These are phyloP conservation scores for Megaustenia siamemsis DNA, from an alignment of 2,888 invertebrate species.

Conservation along the genomic window DNA sequence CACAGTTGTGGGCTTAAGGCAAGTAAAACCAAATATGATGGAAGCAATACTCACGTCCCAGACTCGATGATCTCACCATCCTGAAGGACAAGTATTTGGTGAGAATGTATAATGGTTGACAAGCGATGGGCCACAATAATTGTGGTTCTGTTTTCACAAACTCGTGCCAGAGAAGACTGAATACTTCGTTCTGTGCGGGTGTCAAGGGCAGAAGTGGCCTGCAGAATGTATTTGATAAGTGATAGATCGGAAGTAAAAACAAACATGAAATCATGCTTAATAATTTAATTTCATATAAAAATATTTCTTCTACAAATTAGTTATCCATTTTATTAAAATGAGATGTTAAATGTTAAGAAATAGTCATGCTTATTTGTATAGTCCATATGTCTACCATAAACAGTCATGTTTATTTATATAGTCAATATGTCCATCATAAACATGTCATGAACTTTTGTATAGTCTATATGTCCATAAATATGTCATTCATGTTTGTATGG, in stretches of 20 bases:
- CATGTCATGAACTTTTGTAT: too few species aligned
- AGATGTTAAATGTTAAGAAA: too few species aligned
- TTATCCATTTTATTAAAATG: too few species aligned
- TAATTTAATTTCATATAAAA: background rate
- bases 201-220: slow-evolving; percentile 90
- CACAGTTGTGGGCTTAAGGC: too few species aligned
- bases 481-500: too few species aligned
- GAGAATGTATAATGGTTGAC: slow-evolving; percentile 95
- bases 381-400: too few species aligned
- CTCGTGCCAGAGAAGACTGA: slow-evolving; percentile 88
- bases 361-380: too few species aligned
- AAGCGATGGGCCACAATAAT: slow-evolving; percentile 94
- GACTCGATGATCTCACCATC: slow-evolving; percentile 95
- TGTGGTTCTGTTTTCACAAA: slow-evolving; percentile 93
- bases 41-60: slow-evolving; percentile 85
- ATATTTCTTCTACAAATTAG: too few species aligned
- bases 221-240: background rate
- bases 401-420: too few species aligned
- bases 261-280: background rate
- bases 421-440: too few species aligned
- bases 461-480: too few species aligned
- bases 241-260: too few species aligned
- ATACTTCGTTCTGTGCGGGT: slow-evolving; percentile 96
- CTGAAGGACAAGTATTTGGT: slow-evolving; percentile 94
- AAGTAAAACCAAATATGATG: background rate